These are phyloP conservation scores for Acanthoscelides obtectus DNA, from an alignment of 2,888 invertebrate genomes.

Conservation along the genomic window DNA sequence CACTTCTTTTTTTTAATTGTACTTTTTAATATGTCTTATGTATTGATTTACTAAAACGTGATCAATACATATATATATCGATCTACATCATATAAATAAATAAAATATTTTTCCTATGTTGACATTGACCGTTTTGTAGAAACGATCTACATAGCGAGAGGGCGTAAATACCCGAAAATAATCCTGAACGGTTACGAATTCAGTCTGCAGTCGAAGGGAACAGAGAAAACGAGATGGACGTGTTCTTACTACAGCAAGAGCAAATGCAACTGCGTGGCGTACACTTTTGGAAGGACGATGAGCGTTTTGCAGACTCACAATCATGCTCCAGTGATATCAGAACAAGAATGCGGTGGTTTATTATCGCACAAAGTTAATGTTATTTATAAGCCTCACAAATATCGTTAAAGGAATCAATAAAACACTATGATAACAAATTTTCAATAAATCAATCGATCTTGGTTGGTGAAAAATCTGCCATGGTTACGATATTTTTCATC, in stretches of 20 bases:
- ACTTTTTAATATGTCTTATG: too few species aligned
- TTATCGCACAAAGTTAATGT: neutral
- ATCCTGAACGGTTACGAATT: conserved; percentile 27
- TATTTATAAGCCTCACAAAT: neutral
- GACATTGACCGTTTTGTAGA: conserved; percentile 18
- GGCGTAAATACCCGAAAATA: conserved; percentile 29
- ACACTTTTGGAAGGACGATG: conserved; percentile 16
- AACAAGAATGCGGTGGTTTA: neutral
- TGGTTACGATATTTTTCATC: too few species aligned
- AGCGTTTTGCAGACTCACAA: conserved; percentile 12
- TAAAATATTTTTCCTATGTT: neutral
- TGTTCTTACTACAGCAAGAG: conserved; percentile 21
- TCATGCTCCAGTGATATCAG: conserved; percentile 5
- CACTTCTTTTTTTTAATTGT: too few species aligned
- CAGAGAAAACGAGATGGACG: conserved; percentile 24
- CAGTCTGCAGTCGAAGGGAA: conserved; percentile 19
- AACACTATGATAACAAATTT: too few species aligned
- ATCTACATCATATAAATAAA: too few species aligned
- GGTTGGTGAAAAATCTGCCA: too few species aligned
- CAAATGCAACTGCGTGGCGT: conserved; percentile 16
- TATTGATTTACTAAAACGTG: too few species aligned
- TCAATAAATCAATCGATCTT: too few species aligned
- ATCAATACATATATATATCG: too few species aligned
- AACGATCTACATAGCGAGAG: conserved; percentile 27
- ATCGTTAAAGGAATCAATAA: too few species aligned